phyloP scores from a whole-genome alignment of 2,888 invertebrate genomes.

The Polyommatus iphigenia region DNA sequence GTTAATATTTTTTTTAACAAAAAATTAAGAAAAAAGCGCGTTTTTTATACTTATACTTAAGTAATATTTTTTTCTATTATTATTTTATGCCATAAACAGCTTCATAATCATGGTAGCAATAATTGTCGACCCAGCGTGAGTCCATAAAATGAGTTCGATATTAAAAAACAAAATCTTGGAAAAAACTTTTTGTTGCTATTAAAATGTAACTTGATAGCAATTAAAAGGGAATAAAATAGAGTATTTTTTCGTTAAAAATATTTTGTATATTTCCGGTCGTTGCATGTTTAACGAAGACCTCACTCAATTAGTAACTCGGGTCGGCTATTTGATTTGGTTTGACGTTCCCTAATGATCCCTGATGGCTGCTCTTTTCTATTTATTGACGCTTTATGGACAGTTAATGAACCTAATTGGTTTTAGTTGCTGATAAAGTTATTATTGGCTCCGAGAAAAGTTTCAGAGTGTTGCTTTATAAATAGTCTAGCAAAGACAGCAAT shows the following conservation, averaged over 20 bases:
- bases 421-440: conserved; percentile 12
- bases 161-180: neutral
- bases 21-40: too few species aligned
- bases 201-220: conserved; percentile 15
- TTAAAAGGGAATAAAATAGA: neutral
- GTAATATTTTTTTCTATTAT: too few species aligned
- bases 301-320: conserved; percentile 16
- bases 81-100: too few species aligned
- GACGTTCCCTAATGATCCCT: conserved; percentile 53
- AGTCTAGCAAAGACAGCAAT: too few species aligned
- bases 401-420: conserved; percentile 19
- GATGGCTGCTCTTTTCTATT: conserved; percentile 51
- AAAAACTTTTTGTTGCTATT: neutral
- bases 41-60: too few species aligned
- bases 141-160: neutral
- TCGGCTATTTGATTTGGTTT: conserved; percentile 16
- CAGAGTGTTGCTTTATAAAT: too few species aligned
- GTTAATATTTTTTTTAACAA: too few species aligned
- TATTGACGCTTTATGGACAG: conserved; percentile 56
- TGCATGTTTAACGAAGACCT: conserved; percentile 29
- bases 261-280: neutral
- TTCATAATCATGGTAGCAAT: too few species aligned
- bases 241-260: neutral
- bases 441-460: neutral
- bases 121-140: too few species aligned